These are phyloP conservation scores for Philopedon plagiatum DNA, from an alignment of 2,888 invertebrate species.

Conservation along the genomic window DNA sequence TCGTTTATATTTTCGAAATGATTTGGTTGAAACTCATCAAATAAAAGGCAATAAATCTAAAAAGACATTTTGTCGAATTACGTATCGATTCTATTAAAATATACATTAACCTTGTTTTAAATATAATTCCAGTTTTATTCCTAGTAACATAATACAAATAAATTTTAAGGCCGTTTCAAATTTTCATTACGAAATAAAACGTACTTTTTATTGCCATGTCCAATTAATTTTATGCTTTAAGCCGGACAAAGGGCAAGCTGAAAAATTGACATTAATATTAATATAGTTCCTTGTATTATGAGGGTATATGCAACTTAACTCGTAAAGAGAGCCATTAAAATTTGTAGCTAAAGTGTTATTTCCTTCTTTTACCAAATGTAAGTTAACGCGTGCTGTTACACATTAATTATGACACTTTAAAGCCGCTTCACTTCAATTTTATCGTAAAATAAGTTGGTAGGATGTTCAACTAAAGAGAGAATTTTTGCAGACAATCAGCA, in stretches of 20 bases:
- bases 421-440: background rate
- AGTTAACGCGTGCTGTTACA: background rate
- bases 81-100: conserved; percentile 3
- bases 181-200: background rate
- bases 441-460: too few relatives aligned
- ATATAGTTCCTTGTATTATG: background rate
- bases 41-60: background rate
- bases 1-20: too few relatives aligned
- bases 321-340: conserved; percentile 11
- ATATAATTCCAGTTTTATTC: background rate
- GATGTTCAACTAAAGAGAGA: too few relatives aligned
- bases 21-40: background rate
- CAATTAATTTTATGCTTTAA: conserved; percentile 7
- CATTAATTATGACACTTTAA: background rate
- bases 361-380: background rate
- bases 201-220: background rate
- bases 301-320: conserved; percentile 5
- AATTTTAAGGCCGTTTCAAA: background rate
- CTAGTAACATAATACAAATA: background rate
- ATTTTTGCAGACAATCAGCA: too few relatives aligned
- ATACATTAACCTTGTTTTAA: background rate
- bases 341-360: background rate
- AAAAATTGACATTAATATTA: background rate
- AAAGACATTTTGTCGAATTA: background rate
- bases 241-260: background rate